Base-by-base conservation (phyloP, 2,888 invertebrate species). In the Lycia hirtaria region DNA sequence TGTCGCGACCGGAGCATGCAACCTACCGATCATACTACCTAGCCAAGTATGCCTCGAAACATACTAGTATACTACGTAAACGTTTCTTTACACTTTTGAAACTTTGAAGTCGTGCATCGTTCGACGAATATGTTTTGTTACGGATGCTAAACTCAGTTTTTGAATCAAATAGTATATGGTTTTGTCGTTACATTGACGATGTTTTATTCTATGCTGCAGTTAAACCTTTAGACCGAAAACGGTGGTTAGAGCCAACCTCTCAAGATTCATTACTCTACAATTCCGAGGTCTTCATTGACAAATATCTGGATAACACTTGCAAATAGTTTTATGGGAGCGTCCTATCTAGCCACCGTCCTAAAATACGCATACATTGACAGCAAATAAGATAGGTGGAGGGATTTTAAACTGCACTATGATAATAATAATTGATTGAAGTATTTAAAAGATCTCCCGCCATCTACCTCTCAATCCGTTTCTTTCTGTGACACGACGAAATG, bases 371-470 rank as follows among this genome's bases (percentile, higher is more conserved):
- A 56, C 54, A 28, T 54, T 52, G 35, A 47, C 24, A 50, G 38
- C 38, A 30, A 65, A 47, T 40, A 40, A 53, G 62, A 53, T 61
- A 75, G 78, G 73, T 72, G 77, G 73, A 72, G 76, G 76, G 77
- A 78, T 54, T 51, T 35, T 20, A 50, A 35, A 55, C n/a, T 32
- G 54, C 32, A 53, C 6, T 40, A 54, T n/a, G n/a, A n/a, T n/a
- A n/a, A n/a, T n/a, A 51, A 51, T 54, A 37, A 43, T 45, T 26
- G n/a, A 22, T 30, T 53, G 37, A 35, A 24, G 28, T 22, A 43
- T 7, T n/a, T 26, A 5, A 14, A 12, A 28, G 7, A 56, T 59
- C 50, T 71, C 76, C 73, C 74, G 71, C 71, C 68, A 69, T 73
- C 72, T 75, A 65, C 58, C 73, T 78, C 62, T 50, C 54, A 32